A percentile compares a stretch with the other conserved stretches of the same genome.
These are phyloP conservation scores for Pogona vitticeps DNA, from an alignment of 2,113 vertebrate species.

Conservation along the genomic window DNA sequence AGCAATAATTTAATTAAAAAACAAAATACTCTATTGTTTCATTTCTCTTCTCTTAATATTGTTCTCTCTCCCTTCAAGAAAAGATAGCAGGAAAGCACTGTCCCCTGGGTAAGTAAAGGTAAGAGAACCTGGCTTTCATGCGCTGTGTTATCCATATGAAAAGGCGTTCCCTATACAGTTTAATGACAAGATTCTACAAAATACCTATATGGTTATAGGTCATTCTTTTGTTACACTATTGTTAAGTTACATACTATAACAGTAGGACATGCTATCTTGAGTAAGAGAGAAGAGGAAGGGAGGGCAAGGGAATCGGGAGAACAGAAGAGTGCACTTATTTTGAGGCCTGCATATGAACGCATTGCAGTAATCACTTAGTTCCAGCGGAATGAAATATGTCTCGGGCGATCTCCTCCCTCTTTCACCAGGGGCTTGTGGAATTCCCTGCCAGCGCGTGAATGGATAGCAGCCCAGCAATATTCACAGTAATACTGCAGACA, in stretches of 20 bases:
- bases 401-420: slow-evolving; percentile 97
- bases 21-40: slow-evolving; percentile 86
- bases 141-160: slow-evolving; percentile 75
- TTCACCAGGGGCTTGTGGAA: slow-evolving; percentile 99
- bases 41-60: slow-evolving; percentile 82
- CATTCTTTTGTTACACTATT: slow-evolving; percentile 78
- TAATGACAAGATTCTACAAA: slow-evolving; percentile 81
- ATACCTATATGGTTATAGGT: slow-evolving; percentile 78
- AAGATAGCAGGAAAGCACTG: slow-evolving; percentile 75
- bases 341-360: slow-evolving; percentile 83
- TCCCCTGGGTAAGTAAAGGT: slow-evolving; percentile 74
- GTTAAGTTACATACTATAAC: slow-evolving; percentile 81
- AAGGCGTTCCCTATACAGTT: slow-evolving; percentile 79
- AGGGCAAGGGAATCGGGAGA: slow-evolving; percentile 74
- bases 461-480: slow-evolving; percentile 99
- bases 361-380: slow-evolving; percentile 85
- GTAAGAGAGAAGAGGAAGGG: slow-evolving; percentile 78
- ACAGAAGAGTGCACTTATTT: slow-evolving; percentile 98
- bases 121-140: slow-evolving; percentile 74
- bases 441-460: slow-evolving; percentile 96
- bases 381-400: slow-evolving; percentile 99
- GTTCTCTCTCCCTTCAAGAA: slow-evolving; percentile 82
- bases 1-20: slow-evolving; percentile 88
- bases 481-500: slow-evolving; percentile 99
- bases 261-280: slow-evolving; percentile 81